phyloP scores from a whole-genome alignment of 2,113 vertebrate genomes.

The Eonycteris spelaea region DNA sequence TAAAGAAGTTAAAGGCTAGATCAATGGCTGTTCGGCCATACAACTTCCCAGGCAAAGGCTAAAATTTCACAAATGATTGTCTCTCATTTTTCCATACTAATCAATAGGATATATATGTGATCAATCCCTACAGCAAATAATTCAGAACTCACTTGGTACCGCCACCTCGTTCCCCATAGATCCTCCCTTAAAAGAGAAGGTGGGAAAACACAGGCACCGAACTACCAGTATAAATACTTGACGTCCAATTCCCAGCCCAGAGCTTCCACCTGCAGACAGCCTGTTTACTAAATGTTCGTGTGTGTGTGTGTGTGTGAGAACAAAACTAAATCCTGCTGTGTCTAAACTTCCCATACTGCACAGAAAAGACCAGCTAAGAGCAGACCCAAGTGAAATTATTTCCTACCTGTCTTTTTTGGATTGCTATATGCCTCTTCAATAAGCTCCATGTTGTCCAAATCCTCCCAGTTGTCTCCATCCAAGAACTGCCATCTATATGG shows the following conservation, averaged over 20 bases:
- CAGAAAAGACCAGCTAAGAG: not conserved
- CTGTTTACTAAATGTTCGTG: not conserved
- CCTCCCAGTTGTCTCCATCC: constrained; percentile 85
- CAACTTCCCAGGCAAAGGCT: not conserved
- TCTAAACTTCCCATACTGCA: not conserved
- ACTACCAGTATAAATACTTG: not conserved
- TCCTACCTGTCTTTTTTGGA: constrained; percentile 78
- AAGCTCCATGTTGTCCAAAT: constrained; percentile 87
- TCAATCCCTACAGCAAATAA: not conserved
- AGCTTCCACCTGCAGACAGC: not conserved
- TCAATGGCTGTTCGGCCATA: not conserved
- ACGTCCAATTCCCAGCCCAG: not conserved
- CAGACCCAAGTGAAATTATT: not conserved
- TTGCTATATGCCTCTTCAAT: constrained; percentile 90
- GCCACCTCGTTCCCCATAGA: not conserved
- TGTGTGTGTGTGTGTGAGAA: too few species aligned
- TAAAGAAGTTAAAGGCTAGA: not conserved
- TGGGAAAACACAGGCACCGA: not conserved
- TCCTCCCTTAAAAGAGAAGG: not conserved
- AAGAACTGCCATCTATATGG: constrained; percentile 94
- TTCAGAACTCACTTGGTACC: not conserved
- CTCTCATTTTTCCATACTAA: not conserved
- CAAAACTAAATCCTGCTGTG: not conserved
- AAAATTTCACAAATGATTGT: not conserved
- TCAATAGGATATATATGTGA: not conserved